Evolutionary conservation across 2,888 invertebrate species (phyloP), one percentile per base, ranked within the genome.

Genomic region (Neria commutata): DNA sequence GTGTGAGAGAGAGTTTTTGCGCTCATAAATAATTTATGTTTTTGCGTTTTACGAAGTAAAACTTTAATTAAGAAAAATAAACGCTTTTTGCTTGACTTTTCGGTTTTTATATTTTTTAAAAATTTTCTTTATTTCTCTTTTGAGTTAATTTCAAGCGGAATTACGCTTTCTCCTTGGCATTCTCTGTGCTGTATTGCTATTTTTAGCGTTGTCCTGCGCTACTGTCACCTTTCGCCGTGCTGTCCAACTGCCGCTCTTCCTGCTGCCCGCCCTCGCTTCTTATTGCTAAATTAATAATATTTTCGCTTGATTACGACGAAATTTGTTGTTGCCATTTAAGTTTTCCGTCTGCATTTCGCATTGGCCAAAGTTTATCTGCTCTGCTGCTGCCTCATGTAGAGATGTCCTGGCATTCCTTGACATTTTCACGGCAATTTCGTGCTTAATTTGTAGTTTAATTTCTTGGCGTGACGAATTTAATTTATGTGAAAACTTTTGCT

Each of bases 401-500:
- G n/a, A n/a, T n/a, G n/a, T n/a, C n/a, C n/a, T n/a, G n/a, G n/a
- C n/a, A n/a, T n/a, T n/a, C n/a, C n/a, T n/a, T n/a, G n/a, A n/a
- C n/a, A n/a, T n/a, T n/a, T n/a, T n/a, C n/a, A n/a, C 37, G 37
- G 37, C 42, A 17, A 42, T 42, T 42, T 6, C 42, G 42, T 21
- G 5, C 21, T 17, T 21, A 42, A 42, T 42, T 42, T 42, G 42
- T 42, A 42, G 42, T 42, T 42, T 17, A 42, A 42, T 42, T 42
- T 42, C 42, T 19, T 21, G 21, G 42, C 42, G 42, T 19, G 17
- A 14, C 42, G 42, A 42, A 42, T 42, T 42, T 19, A 42, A 42
- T 42, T 42, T 42, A 42, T 42, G 21, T 42, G 42, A 42, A 42
- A 42, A 42, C 42, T 42, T 42, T 42, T 42, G 5, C 17, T 19